These are phyloP conservation scores for Drosophila bunnanda DNA, from an alignment of 2,888 invertebrate genomes.

Conservation along the genomic window DNA sequence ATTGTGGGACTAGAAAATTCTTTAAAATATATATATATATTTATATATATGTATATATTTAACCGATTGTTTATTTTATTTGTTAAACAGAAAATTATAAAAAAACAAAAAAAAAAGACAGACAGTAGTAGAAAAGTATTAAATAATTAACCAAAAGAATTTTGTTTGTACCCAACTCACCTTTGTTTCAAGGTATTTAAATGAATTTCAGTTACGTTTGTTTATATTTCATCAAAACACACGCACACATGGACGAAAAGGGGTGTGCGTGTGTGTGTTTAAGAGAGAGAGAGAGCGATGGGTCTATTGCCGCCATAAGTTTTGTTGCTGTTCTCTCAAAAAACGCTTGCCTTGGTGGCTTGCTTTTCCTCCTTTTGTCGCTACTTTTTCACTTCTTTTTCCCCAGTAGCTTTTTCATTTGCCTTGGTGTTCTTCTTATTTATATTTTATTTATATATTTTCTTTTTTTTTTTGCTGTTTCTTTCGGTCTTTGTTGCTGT, in stretches of 20 bases:
- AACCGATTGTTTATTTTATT: not conserved
- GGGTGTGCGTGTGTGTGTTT: not conserved
- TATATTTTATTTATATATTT: slow-evolving; percentile 6
- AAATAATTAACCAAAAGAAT: not conserved
- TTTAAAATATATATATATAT: slow-evolving; percentile 15
- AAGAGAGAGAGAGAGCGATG: not conserved
- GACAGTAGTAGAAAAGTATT: no score
- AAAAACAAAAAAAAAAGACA: no score
- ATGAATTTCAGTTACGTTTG: slow-evolving; percentile 58
- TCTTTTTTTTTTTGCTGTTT: not conserved
- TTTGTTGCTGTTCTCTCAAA: slow-evolving; percentile 63
- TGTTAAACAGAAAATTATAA: not conserved
- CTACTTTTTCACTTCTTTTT: not conserved
- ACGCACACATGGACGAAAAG: not conserved
- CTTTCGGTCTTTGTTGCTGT: slow-evolving; percentile 10
- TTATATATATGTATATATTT: slow-evolving; percentile 9
- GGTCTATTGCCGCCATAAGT: slow-evolving; percentile 44
- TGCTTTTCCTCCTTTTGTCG: slow-evolving; percentile 20
- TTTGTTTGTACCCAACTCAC: not conserved
- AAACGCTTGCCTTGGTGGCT: slow-evolving; percentile 56
- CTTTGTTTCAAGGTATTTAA: slow-evolving; percentile 16
- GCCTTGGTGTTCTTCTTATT: slow-evolving; percentile 11
- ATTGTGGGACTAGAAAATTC: slow-evolving; percentile 58
- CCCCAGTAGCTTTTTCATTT: slow-evolving; percentile 29
- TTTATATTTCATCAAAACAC: slow-evolving; percentile 64